Evolutionary conservation across 2,797 vertebrate genomes (phyloP).

Genomic region (Hephaestus fuliginosus): DNA sequence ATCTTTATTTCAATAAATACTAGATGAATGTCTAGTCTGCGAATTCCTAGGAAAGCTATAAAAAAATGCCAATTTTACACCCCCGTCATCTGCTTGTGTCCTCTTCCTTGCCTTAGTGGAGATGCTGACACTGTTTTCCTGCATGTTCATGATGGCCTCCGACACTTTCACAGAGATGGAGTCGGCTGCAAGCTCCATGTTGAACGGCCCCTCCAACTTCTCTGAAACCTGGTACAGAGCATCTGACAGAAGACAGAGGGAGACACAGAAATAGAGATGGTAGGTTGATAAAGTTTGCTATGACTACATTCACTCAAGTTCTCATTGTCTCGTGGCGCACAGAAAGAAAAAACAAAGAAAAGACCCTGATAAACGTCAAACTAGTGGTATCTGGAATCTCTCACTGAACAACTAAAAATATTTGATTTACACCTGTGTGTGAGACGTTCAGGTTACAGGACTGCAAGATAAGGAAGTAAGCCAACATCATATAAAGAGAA

Average conservation of each 20-base stretch:
- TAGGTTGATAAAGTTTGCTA: not conserved
- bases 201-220: slow-evolving; percentile 91
- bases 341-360: not conserved
- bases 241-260: slow-evolving; percentile 78
- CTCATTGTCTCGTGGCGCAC: not conserved
- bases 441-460: slow-evolving; percentile 9
- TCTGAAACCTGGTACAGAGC: slow-evolving; percentile 89
- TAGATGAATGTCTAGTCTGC: not conserved
- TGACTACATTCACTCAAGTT: slow-evolving; percentile 4
- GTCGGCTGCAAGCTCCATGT: slow-evolving; percentile 90
- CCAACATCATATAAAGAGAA: slow-evolving; percentile 12
- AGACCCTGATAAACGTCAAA: slow-evolving; percentile 34
- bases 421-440: slow-evolving; percentile 35
- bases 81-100: not conserved
- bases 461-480: not conserved
- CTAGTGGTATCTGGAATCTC: slow-evolving; percentile 7
- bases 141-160: slow-evolving; percentile 92
- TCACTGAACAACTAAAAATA: slow-evolving; percentile 8
- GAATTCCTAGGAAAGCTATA: not conserved
- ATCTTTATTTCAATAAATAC: too few species aligned
- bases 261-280: slow-evolving; percentile 16
- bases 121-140: slow-evolving; percentile 90
- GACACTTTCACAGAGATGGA: slow-evolving; percentile 92
- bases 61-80: slow-evolving; percentile 3
- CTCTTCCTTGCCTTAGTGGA: slow-evolving; percentile 87